These are phyloP conservation scores for Drosophila quinaria DNA, from an alignment of 2,888 invertebrate genomes.

Conservation along the genomic window DNA sequence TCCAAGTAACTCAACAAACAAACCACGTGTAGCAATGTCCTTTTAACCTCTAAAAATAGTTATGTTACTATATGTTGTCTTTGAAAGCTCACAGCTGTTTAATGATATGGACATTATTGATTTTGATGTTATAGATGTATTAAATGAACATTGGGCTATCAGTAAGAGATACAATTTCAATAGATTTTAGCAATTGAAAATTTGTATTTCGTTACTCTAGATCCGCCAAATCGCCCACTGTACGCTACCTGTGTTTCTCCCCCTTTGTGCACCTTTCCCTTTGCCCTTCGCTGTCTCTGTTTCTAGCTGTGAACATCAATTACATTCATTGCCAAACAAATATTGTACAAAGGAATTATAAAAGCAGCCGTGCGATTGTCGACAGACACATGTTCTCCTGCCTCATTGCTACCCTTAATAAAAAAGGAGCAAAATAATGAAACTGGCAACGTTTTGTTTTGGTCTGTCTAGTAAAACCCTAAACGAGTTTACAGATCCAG, in stretches of 20 bases:
- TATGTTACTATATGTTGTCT: no score
- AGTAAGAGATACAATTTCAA: no score
- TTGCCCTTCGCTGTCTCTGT: not conserved
- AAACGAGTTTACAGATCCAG: constrained; percentile 25
- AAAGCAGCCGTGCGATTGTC: constrained; percentile 60
- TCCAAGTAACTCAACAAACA: no score
- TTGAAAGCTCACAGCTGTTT: no score
- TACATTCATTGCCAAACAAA: constrained; percentile 82
- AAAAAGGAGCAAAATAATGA: constrained; percentile 5
- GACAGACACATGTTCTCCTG: constrained; percentile 56
- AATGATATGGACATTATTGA: no score
- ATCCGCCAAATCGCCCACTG: no score
- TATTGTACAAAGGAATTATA: constrained; percentile 75
- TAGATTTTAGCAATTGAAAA: no score
- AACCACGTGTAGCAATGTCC: no score
- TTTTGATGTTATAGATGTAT: no score
- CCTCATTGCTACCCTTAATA: not conserved
- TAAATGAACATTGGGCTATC: no score
- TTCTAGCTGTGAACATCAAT: constrained; percentile 78
- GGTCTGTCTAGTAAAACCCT: constrained; percentile 50
- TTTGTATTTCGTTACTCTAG: no score
- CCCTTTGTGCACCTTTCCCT: not conserved
- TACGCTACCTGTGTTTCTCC: not conserved
- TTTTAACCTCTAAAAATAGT: no score
- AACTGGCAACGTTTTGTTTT: constrained; percentile 58